Percentiles rank a stretch among this genome's conserved stretches.
phyloP scores from a whole-genome alignment of 2,797 vertebrate species.

The Pseudochirops cupreus region DNA sequence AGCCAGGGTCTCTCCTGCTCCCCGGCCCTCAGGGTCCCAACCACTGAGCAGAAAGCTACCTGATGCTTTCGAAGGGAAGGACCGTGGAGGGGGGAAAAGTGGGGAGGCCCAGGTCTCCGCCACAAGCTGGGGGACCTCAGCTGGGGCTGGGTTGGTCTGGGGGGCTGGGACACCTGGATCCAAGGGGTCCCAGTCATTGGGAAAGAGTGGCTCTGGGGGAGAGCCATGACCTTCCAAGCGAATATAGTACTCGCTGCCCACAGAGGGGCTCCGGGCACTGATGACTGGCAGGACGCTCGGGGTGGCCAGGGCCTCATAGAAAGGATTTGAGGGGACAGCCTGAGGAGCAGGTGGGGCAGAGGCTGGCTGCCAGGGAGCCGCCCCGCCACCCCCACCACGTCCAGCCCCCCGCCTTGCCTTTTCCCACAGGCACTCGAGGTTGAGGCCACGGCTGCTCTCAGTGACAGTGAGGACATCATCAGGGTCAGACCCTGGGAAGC shows the following conservation, averaged over 20 bases:
- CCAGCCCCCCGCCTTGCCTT: constrained; percentile 92
- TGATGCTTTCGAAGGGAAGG: constrained; percentile 76
- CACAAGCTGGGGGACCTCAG: constrained; percentile 81
- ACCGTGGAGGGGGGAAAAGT: constrained; percentile 76
- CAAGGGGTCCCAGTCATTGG: constrained; percentile 84
- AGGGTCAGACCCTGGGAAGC: constrained; percentile 88
- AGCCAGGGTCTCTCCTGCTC: constrained; percentile 84
- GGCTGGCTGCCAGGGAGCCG: constrained; percentile 78
- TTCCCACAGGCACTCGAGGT: constrained; percentile 97
- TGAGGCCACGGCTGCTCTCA: constrained; percentile 95
- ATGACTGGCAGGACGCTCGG: constrained; percentile 96
- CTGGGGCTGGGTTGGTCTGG: constrained; percentile 73
- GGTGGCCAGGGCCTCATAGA: constrained; percentile 89
- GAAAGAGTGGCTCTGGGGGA: constrained; percentile 83
- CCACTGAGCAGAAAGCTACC: constrained; percentile 79
- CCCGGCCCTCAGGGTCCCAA: constrained; percentile 85
- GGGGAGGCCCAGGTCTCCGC: constrained; percentile 79
- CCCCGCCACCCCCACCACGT: constrained; percentile 86
- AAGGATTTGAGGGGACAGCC: constrained; percentile 87
- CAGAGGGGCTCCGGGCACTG: constrained; percentile 94
- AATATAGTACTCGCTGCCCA: constrained; percentile 96
- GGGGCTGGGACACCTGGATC: constrained; percentile 77
- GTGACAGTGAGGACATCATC: constrained; percentile 96
- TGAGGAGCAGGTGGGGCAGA: constrained; percentile 79
- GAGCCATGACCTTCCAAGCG: constrained; percentile 93